Percentiles rank a stretch among this genome's conserved stretches.
Evolutionary conservation across 2,113 vertebrate species (phyloP).

Genomic region (Caranx melampygus): DNA sequence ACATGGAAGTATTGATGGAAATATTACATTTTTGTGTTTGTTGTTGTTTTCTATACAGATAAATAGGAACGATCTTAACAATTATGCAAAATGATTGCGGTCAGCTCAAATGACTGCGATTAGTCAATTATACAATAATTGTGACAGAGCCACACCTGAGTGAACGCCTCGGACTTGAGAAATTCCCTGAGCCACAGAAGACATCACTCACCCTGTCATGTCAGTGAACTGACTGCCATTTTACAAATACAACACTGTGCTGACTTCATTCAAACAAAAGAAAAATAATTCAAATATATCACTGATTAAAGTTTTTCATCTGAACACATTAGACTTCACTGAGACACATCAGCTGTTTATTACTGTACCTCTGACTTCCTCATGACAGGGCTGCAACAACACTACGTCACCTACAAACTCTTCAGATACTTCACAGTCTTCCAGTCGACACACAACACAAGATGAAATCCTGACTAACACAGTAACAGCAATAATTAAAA

Average conservation of each 20-base stretch:
- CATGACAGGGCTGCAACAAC: background rate
- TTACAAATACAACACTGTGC: background rate
- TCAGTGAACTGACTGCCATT: background rate
- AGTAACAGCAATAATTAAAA: background rate
- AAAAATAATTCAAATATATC: background rate
- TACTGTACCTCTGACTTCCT: background rate
- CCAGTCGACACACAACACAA: background rate
- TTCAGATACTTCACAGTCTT: background rate
- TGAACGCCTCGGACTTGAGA: too few relatives aligned
- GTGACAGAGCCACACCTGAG: too few relatives aligned
- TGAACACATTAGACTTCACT: background rate
- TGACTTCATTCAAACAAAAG: background rate
- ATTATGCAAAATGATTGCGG: too few relatives aligned
- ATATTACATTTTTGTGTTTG: too few relatives aligned
- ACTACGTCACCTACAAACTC: conserved; percentile 2
- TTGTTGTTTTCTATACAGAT: too few relatives aligned
- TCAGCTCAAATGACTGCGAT: too few relatives aligned
- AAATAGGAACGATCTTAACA: too few relatives aligned
- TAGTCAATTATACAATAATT: too few relatives aligned
- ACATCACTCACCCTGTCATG: too few relatives aligned
- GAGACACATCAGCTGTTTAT: background rate
- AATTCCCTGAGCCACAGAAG: too few relatives aligned
- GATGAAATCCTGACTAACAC: background rate
- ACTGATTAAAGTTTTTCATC: background rate
- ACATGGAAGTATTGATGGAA: too few relatives aligned